phyloP scores from a whole-genome alignment of 2,888 invertebrate genomes.

The Andrena trimmerana region DNA sequence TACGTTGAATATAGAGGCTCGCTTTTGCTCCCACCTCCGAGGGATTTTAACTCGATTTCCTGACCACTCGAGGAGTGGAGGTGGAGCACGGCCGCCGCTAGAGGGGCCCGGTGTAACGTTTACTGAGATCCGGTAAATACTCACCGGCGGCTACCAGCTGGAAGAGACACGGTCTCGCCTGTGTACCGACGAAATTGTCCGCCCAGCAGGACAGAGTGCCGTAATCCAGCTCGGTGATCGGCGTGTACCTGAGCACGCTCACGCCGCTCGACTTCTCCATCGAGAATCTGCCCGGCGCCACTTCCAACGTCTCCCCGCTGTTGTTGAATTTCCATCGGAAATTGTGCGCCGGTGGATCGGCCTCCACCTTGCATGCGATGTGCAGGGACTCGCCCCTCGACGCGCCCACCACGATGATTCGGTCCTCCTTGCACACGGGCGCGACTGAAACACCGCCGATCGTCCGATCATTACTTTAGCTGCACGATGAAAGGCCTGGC shows the following conservation, averaged over 20 bases:
- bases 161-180: constrained; percentile 93
- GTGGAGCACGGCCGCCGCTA: background rate
- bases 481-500: too few species aligned
- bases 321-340: constrained; percentile 98
- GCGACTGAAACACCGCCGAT: constrained; percentile 88
- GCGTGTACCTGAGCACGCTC: constrained; percentile 86
- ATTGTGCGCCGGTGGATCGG: constrained; percentile 95
- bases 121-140: constrained; percentile 74
- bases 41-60: constrained; percentile 69
- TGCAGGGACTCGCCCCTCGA: constrained; percentile 94
- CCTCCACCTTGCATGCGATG: constrained; percentile 95
- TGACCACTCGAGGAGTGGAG: constrained; percentile 38
- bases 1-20: constrained; percentile 31
- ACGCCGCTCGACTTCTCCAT: constrained; percentile 90
- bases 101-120: constrained; percentile 41
- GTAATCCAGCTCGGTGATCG: constrained; percentile 91
- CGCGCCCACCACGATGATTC: constrained; percentile 94
- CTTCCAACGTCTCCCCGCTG: constrained; percentile 95
- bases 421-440: constrained; percentile 92
- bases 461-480: background rate
- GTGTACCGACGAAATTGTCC: constrained; percentile 93
- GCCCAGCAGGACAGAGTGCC: constrained; percentile 96
- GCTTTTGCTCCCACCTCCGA: constrained; percentile 34
- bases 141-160: constrained; percentile 96
- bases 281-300: constrained; percentile 91